These are phyloP conservation scores for Habroteleia sp. DNA, from an alignment of 2,888 invertebrate species.

Conservation along the genomic window DNA sequence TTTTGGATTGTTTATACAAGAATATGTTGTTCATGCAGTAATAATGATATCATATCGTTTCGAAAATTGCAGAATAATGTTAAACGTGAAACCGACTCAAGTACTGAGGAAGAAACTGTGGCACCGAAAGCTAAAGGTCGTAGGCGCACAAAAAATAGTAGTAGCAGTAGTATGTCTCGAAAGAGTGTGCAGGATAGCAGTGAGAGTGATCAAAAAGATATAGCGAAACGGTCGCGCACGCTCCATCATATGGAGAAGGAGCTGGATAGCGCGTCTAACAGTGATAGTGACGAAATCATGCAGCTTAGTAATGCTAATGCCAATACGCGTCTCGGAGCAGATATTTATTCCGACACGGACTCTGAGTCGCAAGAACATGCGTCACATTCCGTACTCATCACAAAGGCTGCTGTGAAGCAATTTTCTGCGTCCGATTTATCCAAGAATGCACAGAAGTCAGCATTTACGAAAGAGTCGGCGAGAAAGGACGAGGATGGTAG, in stretches of 20 bases:
- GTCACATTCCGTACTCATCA: slow-evolving; percentile 86
- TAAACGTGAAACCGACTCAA: slow-evolving; percentile 82
- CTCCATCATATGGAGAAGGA: slow-evolving; percentile 89
- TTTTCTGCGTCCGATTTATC: slow-evolving; percentile 88
- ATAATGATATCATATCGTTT: too few relatives aligned
- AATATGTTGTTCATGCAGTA: too few relatives aligned
- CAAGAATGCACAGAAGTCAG: slow-evolving; percentile 91
- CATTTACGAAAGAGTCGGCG: slow-evolving; percentile 82
- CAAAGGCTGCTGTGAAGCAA: slow-evolving; percentile 93
- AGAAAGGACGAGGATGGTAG: slow-evolving; percentile 79
- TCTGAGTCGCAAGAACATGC: slow-evolving; percentile 81
- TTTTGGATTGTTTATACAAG: too few relatives aligned
- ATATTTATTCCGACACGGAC: slow-evolving; percentile 92
- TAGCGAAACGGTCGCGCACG: slow-evolving; percentile 82
- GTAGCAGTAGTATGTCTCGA: slow-evolving; percentile 80
- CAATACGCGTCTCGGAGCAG: slow-evolving; percentile 81
- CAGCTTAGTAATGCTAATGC: slow-evolving; percentile 82
- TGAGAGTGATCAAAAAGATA: slow-evolving; percentile 72
- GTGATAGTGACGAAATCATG: slow-evolving; percentile 91
- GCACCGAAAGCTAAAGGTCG: slow-evolving; percentile 74
- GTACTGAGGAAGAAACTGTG: slow-evolving; percentile 83
- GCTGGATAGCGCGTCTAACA: slow-evolving; percentile 86
- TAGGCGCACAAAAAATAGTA: slow-evolving; percentile 75
- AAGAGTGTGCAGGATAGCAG: slow-evolving; percentile 78
- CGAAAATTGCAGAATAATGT: slow-evolving; percentile 71